Evolutionary conservation across 2,888 invertebrate species (phyloP).

Genomic region (Rhogogaster chlorosoma): DNA sequence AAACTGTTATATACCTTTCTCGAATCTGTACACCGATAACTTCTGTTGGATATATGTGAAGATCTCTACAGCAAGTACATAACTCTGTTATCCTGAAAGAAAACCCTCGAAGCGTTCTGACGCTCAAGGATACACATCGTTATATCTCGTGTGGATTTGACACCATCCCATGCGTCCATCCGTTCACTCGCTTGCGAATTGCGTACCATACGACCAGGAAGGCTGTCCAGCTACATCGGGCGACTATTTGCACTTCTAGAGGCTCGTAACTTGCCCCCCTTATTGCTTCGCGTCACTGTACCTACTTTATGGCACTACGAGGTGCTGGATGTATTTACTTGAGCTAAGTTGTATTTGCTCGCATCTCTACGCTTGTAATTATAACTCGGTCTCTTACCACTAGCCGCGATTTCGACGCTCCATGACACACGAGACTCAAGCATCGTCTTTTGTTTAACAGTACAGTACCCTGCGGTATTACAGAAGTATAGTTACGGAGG

Average conservation of each 20-base stretch:
- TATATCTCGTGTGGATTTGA: constrained; percentile 7
- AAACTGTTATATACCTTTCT: background rate
- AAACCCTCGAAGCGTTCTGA: background rate
- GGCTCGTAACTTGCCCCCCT: constrained; percentile 29
- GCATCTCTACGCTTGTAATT: constrained; percentile 43
- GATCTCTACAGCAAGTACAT: background rate
- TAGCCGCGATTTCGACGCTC: constrained; percentile 10
- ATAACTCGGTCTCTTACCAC: constrained; percentile 40
- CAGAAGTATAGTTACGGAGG: background rate
- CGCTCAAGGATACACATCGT: constrained; percentile 1
- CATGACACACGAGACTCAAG: constrained; percentile 23
- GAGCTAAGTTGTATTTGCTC: constrained; percentile 44
- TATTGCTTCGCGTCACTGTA: constrained; percentile 41
- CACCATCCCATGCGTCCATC: constrained; percentile 17
- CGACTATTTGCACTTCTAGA: constrained; percentile 20
- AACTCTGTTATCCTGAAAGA: constrained; percentile 19
- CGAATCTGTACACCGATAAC: background rate
- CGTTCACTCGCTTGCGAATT: constrained; percentile 31
- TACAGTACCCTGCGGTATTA: background rate
- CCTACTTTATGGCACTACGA: constrained; percentile 35
- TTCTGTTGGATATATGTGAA: background rate
- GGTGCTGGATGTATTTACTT: constrained; percentile 38
- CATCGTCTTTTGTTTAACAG: constrained; percentile 21
- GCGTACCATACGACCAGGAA: constrained; percentile 39
- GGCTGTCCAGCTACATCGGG: constrained; percentile 42